A percentile compares a stretch with the other conserved stretches of the same genome.
Evolutionary conservation across 1,140 invertebrate genomes (phyloP).

Genomic region (Probaryconus sp.): DNA sequence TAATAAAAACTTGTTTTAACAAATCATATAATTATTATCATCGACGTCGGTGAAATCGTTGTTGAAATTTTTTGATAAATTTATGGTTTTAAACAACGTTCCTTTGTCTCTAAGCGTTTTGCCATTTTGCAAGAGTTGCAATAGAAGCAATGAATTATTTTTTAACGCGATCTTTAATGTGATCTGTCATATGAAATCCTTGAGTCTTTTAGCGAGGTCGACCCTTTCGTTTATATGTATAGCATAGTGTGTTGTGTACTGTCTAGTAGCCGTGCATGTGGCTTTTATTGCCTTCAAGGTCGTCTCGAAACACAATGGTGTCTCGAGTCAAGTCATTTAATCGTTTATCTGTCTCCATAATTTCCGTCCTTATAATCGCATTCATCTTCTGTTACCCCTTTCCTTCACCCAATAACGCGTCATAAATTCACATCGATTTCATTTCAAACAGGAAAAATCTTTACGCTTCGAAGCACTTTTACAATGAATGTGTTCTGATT

Average conservation of each 20-base stretch:
- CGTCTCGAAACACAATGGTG: conserved; percentile 54
- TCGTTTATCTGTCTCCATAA: conserved; percentile 50
- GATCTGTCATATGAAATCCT: conserved; percentile 33
- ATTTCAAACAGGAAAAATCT: too few species aligned
- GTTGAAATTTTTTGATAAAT: too few species aligned
- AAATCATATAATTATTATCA: too few species aligned
- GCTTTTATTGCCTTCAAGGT: conserved; percentile 62
- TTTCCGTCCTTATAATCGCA: conserved; percentile 30
- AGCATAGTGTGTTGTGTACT: conserved; percentile 22
- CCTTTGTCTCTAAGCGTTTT: too few species aligned
- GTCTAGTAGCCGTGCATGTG: conserved; percentile 39
- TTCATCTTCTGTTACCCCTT: conserved; percentile 16
- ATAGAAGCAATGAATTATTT: too few species aligned
- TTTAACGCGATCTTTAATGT: too few species aligned
- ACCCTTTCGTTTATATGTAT: conserved; percentile 36
- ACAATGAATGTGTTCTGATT: too few species aligned
- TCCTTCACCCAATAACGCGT: background rate
- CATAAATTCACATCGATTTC: background rate
- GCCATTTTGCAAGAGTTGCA: too few species aligned
- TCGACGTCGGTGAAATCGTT: too few species aligned
- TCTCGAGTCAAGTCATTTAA: conserved; percentile 50
- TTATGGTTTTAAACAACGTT: too few species aligned
- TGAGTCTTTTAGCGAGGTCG: conserved; percentile 31
- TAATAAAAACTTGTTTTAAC: too few species aligned
- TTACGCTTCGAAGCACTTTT: too few species aligned